A percentile compares a stretch with the other conserved stretches of the same genome.
These are phyloP conservation scores for Cheilosia vulpina DNA, from an alignment of 2,888 invertebrate genomes.

Conservation along the genomic window DNA sequence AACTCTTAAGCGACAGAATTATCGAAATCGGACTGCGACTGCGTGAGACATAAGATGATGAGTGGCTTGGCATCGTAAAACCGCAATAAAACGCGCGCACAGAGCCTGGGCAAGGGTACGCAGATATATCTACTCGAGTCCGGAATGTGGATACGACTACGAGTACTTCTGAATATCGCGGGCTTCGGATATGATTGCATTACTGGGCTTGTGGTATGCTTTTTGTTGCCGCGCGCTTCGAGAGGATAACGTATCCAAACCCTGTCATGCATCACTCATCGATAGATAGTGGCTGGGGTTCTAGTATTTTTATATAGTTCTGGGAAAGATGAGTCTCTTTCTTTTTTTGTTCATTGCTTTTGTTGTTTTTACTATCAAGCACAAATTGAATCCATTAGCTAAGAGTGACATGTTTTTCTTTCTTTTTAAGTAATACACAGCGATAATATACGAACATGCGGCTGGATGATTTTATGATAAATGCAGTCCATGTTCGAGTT, in stretches of 20 bases:
- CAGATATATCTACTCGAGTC: slow-evolving; percentile 22
- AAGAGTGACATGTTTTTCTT: slow-evolving; percentile 44
- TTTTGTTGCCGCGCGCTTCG: slow-evolving; percentile 49
- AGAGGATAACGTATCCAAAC: slow-evolving; percentile 31
- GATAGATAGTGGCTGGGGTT: slow-evolving; percentile 27
- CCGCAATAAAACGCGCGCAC: slow-evolving; percentile 44
- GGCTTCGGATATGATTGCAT: slow-evolving; percentile 45
- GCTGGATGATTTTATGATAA: slow-evolving; percentile 49
- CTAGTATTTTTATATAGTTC: slow-evolving; percentile 26
- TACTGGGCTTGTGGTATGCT: slow-evolving; percentile 56
- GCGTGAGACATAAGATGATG: slow-evolving; percentile 50
- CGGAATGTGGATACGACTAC: slow-evolving; percentile 50
- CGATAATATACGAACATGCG: slow-evolving; percentile 29
- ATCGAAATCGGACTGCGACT: slow-evolving; percentile 69
- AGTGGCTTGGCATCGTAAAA: slow-evolving; percentile 49
- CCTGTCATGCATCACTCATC: slow-evolving; percentile 63
- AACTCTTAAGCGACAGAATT: slow-evolving; percentile 57
- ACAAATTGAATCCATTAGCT: slow-evolving; percentile 61
- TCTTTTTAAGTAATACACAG: slow-evolving; percentile 6
- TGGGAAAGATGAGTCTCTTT: slow-evolving; percentile 41
- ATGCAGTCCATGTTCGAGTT: slow-evolving; percentile 37
- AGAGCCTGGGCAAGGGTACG: slow-evolving; percentile 32
- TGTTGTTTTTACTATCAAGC: slow-evolving; percentile 15
- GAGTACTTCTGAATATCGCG: slow-evolving; percentile 51
- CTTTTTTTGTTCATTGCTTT: not conserved